phyloP scores from a whole-genome alignment of 2,888 invertebrate species.

The Heliconius erato region DNA sequence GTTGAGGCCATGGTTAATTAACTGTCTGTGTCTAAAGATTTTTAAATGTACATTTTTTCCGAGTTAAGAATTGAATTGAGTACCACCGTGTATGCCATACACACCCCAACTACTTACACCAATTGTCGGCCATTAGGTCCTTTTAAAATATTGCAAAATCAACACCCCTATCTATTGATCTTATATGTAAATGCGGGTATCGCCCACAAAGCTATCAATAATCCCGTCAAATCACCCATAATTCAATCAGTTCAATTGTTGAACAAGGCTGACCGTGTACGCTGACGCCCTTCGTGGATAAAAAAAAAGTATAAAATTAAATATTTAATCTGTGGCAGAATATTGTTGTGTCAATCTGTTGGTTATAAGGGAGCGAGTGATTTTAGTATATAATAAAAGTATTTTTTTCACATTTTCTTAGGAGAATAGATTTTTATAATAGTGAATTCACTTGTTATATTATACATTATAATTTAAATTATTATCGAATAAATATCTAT shows the following conservation, averaged over 20 bases:
- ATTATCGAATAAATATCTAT: too few relatives aligned
- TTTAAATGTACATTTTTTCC: background rate
- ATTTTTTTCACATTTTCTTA: background rate
- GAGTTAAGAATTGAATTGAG: background rate
- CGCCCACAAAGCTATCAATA: conserved; percentile 66
- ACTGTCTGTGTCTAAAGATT: background rate
- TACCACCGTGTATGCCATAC: background rate
- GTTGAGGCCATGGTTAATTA: too few relatives aligned
- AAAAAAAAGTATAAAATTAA: conserved; percentile 32
- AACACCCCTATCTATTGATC: conserved; percentile 46
- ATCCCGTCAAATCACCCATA: conserved; percentile 75
- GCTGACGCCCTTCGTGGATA: conserved; percentile 74
- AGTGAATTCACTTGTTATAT: too few relatives aligned
- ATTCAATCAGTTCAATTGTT: conserved; percentile 85
- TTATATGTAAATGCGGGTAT: conserved; percentile 17
- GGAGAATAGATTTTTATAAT: too few relatives aligned
- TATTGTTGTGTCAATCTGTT: background rate
- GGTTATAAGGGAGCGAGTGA: background rate
- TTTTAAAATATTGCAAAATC: conserved; percentile 36
- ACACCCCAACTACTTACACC: background rate
- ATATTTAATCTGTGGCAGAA: conserved; percentile 50
- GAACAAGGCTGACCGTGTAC: conserved; percentile 78
- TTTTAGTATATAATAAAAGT: background rate
- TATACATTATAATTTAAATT: too few relatives aligned
- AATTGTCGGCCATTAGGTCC: background rate